A percentile compares a stretch with the other conserved stretches of the same genome.
These are phyloP conservation scores for Thereva unica DNA, from an alignment of 2,888 invertebrate genomes.

Conservation along the genomic window DNA sequence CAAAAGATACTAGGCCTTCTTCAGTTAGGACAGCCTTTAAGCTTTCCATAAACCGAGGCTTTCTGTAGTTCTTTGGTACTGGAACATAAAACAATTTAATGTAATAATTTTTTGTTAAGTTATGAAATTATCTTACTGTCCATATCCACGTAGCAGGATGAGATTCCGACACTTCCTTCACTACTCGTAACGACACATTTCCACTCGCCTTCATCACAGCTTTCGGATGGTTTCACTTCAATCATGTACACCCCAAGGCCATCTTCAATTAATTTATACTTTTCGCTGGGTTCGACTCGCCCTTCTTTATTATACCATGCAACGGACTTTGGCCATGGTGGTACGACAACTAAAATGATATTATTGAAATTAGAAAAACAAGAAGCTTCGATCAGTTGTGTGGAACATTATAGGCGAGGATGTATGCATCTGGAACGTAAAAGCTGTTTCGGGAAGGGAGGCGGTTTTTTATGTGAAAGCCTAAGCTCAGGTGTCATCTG, in stretches of 20 bases:
- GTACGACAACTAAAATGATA: conserved; percentile 68
- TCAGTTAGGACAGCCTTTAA: conserved; percentile 87
- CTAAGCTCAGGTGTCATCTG: too few relatives aligned
- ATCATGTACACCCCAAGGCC: conserved; percentile 81
- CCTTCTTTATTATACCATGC: conserved; percentile 87
- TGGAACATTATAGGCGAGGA: too few relatives aligned
- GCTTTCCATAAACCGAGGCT: conserved; percentile 88
- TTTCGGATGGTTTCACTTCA: conserved; percentile 75
- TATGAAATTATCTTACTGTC: conserved; percentile 64
- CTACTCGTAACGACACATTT: conserved; percentile 82
- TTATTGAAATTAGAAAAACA: background rate
- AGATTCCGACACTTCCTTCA: conserved; percentile 75
- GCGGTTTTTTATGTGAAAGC: too few relatives aligned
- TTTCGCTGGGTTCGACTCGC: conserved; percentile 69
- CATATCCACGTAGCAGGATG: conserved; percentile 75
- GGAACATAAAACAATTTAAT: conserved; percentile 47
- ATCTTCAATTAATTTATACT: conserved; percentile 77
- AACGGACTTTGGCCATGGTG: conserved; percentile 82
- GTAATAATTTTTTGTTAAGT: conserved; percentile 9
- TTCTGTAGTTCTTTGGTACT: conserved; percentile 89
- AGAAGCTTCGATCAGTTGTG: too few relatives aligned
- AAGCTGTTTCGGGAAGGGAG: too few relatives aligned
- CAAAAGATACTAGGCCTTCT: conserved; percentile 89
- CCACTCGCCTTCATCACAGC: conserved; percentile 86
- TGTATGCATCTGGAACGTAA: too few relatives aligned